Base-by-base conservation (phyloP, 2,113 vertebrate genomes). In the Oceanodroma tethys region DNA sequence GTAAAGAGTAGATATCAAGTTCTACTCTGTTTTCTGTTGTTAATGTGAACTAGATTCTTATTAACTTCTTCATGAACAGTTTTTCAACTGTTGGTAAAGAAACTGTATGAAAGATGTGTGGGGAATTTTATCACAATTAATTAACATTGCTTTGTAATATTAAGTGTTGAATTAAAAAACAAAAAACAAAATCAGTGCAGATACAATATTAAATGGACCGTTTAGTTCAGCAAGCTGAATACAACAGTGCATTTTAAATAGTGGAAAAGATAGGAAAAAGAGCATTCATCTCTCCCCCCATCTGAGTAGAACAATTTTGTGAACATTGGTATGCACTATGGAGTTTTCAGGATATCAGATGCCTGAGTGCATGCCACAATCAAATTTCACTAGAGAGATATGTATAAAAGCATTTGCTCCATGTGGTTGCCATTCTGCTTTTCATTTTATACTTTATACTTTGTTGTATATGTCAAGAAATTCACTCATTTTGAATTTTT, bases 221-320 rank as follows among this genome's bases (percentile, higher is more conserved):
- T 70, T 79, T 25, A 26, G 4, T 72, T 70, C 12, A 60, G 17
- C 16, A 83, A 83, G 36, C 8, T 86, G 34, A 70, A 56, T 25
- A 34, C 2, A 65, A 17, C 6, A 43, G 2, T 40, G 4, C 16
- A 32, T 71, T 65, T 63, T 36, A 45, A 91, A 62, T 27, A 73
- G 30, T 9, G 15, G 16, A 36, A 47, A n/a, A 86, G 1, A 12
- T 4, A 47, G 11, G 20, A n/a, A 80, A 82, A 85, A 59, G 9
- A 42, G 1, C 30, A 38, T 75, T 85, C 1, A 4, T 68, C 5
- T 63, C n/a, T 36, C 4, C 7, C 0, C 0, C 3, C 8, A 6
- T 26, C 3, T 55, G 23, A 58, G 10, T 40, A 76, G 63, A 90
- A 59, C 2, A 56, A 6, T 58, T 78, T 74, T 42, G 4, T 71